Evolutionary conservation across 2,113 vertebrate genomes (phyloP), one percentile per base, ranked within the genome.

Genomic region (Heptranchias perlo): DNA sequence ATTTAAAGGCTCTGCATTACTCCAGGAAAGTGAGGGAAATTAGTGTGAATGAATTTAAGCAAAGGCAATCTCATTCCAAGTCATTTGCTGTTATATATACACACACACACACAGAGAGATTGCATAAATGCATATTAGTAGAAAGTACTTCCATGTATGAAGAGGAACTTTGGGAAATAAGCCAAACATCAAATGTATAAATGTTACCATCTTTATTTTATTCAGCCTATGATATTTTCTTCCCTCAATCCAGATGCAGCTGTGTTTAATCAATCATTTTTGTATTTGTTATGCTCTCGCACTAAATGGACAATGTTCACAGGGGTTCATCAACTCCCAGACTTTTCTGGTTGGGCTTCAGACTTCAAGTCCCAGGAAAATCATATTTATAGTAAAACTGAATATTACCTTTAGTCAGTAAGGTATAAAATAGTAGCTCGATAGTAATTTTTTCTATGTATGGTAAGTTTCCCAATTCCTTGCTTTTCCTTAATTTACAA

Each of bases 111-210:
- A n/a, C n/a, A n/a, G n/a, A n/a, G n/a, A n/a, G n/a, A n/a, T n/a
- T n/a, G n/a, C n/a, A n/a, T n/a, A n/a, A n/a, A n/a, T 16, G 3
- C 44, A 52, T 95, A 95, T 69, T 95, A 47, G 94, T 69, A 69
- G 14, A 69, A 95, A 69, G 5, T 69, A 31, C 44, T 67, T 95
- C 52, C 39, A 95, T 69, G 64, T 73, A 13, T 10, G 25, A 64
- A 65, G 64, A 47, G 58, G 28, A 73, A 35, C 28, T 73, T 95
- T 95, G 94, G 94, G 65, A 95, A 95, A 11, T 7, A 93, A 61
- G 52, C 89, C 89, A 93, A 23, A 52, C 65, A 35, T 95, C 44
- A 28, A 69, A 52, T 95, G 65, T 95, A 69, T 62, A 95, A 95
- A 95, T 52, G 25, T 52, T 69, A 67, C 14, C 65, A 95, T 73